These are phyloP conservation scores for Thaleichthys pacificus DNA, from an alignment of 2,797 vertebrate genomes.

Conservation along the genomic window DNA sequence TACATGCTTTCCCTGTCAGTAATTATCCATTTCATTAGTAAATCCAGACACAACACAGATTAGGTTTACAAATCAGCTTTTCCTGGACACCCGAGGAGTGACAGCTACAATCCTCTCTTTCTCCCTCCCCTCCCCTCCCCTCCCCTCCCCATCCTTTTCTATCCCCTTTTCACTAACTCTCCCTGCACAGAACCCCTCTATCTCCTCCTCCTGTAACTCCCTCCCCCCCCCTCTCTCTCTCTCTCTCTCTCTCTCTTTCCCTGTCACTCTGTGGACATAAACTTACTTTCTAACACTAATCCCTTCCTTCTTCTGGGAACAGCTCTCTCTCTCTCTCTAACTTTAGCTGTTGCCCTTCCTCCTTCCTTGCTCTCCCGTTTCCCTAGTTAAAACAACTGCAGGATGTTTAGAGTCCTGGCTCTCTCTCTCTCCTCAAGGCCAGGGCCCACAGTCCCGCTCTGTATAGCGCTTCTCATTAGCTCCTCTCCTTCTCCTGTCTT, in stretches of 20 bases:
- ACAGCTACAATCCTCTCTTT: conserved; percentile 64
- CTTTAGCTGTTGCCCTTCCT: conserved; percentile 38
- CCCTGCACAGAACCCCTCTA: conserved; percentile 18
- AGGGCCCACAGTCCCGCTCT: conserved; percentile 1
- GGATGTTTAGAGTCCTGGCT: conserved; percentile 61
- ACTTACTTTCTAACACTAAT: conserved; percentile 5
- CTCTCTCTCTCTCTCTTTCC: conserved; percentile 16
- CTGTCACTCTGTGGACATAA: conserved; percentile 39
- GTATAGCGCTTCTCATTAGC: neutral
- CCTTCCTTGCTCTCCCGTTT: conserved; percentile 39
- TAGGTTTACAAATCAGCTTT: conserved; percentile 75
- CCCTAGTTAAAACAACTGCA: conserved; percentile 52
- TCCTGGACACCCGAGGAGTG: conserved; percentile 55
- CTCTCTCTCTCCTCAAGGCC: conserved; percentile 39
- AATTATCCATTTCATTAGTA: conserved; percentile 73
- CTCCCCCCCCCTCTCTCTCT: conserved; percentile 25
- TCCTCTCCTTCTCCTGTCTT: neutral
- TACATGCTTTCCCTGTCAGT: conserved; percentile 50
- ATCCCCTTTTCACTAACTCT: conserved; percentile 24
- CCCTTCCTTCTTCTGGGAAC: conserved; percentile 22
- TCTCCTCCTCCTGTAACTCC: neutral
- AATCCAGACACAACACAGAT: conserved; percentile 71
- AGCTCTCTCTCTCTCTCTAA: neutral
- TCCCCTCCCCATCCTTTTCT: conserved; percentile 42
- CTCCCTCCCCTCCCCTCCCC: conserved; percentile 61